Evolutionary conservation across 1,140 invertebrate genomes (phyloP), one percentile per base, ranked within the genome.

Genomic region (Nylanderia fulva): DNA sequence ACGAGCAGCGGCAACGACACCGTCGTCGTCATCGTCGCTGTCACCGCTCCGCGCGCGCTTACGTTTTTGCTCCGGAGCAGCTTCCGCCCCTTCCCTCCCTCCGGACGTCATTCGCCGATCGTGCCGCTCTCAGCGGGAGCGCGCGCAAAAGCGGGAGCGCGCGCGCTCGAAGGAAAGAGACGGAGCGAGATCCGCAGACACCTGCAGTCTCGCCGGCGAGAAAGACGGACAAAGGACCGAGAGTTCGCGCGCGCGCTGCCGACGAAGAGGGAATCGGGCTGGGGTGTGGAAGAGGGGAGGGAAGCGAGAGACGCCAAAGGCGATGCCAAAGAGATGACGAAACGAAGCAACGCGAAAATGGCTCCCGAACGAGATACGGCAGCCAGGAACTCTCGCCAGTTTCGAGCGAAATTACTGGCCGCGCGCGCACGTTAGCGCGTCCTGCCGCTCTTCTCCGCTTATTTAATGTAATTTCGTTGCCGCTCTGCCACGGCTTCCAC

Each of bases 261-360:
- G 54, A 58, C 27, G 71, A 75, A 33, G 71, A 77, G 77, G 72
- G 80, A 63, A 24, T 29, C 27, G 48, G 27, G n/a, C 18, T 0
- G 79, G 29, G n/a, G 68, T 24, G 36, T 15, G 75, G n/a, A 29
- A 64, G 77, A 29, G 66, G 36, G 36, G 60, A 36, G 58, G 85
- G 64, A 48, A 48, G 45, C 76, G 74, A 68, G 61, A 54, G 54
- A 69, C 66, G 84, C 72, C 71, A 89, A 88, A 89, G 88, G 85
- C 85, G 88, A 90, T 90, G 88, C 85, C 88, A 90, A 90, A 90
- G 85, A 89, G 88, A 89, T 88, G 88, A 89, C 85, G 85, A 89
- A 87, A 85, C 88, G 88, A 90, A 87, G 85, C 75, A 72, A 87
- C 88, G 88, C 88, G 88, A 90, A 90, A 90, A 90, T 90, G 88